Percentiles rank a stretch among this genome's conserved stretches.
Evolutionary conservation across 2,113 vertebrate genomes (phyloP).

Genomic region (Eclectus roratus): DNA sequence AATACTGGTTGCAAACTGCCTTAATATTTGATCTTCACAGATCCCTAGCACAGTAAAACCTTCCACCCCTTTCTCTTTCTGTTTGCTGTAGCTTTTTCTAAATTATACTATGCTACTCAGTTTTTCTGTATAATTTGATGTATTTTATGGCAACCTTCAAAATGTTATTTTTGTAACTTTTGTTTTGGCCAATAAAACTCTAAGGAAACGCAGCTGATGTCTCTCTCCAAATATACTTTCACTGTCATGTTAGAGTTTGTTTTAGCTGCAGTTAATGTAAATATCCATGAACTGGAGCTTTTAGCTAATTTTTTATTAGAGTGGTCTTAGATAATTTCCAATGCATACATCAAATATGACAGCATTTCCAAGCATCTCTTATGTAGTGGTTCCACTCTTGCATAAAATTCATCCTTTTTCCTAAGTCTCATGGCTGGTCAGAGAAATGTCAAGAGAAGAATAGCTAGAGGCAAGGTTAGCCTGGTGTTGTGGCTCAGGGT

Average conservation of each 20-base stretch:
- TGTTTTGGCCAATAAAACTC: not conserved
- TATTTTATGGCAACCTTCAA: not conserved
- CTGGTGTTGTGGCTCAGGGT: not conserved
- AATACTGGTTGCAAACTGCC: not conserved
- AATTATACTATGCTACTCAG: not conserved
- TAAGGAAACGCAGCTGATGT: not conserved
- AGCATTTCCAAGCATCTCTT: not conserved
- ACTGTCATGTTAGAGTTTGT: not conserved
- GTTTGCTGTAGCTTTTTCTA: not conserved
- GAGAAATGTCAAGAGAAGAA: not conserved
- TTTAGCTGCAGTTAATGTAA: constrained; percentile 3
- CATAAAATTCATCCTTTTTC: not conserved
- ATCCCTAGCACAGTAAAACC: not conserved
- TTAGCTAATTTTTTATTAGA: not conserved
- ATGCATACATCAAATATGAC: not conserved
- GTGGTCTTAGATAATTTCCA: not conserved
- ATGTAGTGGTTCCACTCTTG: not conserved
- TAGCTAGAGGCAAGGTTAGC: not conserved
- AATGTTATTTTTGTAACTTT: not conserved
- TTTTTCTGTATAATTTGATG: not conserved
- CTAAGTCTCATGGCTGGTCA: not conserved
- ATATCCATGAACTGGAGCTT: not conserved
- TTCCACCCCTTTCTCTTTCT: not conserved
- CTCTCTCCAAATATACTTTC: not conserved
- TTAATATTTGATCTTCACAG: not conserved